phyloP scores from a whole-genome alignment of 2,888 invertebrate species.

The Onthophagus sagittarius region DNA sequence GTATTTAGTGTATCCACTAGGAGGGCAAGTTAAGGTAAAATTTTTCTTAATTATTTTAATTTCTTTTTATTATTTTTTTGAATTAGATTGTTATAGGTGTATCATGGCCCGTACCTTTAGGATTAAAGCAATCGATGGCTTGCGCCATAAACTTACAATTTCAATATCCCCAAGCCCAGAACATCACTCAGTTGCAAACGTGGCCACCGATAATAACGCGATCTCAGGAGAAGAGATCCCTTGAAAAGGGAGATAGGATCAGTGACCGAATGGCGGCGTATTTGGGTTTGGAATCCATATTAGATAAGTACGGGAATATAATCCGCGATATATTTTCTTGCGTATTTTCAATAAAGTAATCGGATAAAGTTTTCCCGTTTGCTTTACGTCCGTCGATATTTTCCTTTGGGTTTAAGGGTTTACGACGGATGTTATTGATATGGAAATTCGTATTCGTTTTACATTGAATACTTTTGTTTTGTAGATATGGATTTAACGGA shows the following conservation, averaged over 20 bases:
- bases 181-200: conserved; percentile 35
- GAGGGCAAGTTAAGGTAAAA: conserved; percentile 20
- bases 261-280: conserved; percentile 42
- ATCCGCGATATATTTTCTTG: not conserved
- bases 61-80: conserved; percentile 32
- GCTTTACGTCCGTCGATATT: not conserved
- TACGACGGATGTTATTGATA: conserved; percentile 7
- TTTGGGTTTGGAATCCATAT: conserved; percentile 38
- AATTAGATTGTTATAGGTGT: conserved; percentile 58
- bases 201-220: conserved; percentile 40
- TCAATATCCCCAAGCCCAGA: conserved; percentile 51
- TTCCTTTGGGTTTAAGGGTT: not conserved
- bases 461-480: conserved; percentile 26
- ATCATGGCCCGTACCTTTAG: conserved; percentile 54
- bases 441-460: not conserved
- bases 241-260: conserved; percentile 14
- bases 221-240: conserved; percentile 30
- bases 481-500: conserved; percentile 62
- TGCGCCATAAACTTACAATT: conserved; percentile 64
- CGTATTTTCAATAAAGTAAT: not conserved
- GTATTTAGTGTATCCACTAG: conserved; percentile 19
- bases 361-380: not conserved
- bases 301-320: conserved; percentile 35
- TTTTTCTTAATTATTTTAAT: not conserved
- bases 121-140: conserved; percentile 53